phyloP scores from a whole-genome alignment of 2,113 vertebrate genomes.

The Charina bottae region DNA sequence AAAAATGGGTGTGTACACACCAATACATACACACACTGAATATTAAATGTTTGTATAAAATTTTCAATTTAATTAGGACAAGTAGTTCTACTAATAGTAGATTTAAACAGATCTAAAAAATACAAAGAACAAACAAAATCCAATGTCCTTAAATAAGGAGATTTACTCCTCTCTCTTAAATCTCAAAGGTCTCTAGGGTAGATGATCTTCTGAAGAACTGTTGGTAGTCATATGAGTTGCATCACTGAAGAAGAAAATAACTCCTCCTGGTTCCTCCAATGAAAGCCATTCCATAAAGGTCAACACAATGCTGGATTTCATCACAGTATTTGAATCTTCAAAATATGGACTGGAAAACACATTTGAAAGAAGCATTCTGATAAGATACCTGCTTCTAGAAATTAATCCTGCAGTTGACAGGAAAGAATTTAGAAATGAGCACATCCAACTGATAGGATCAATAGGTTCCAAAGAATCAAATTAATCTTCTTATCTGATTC shows the following conservation, averaged over 20 bases:
- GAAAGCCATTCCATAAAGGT: background rate
- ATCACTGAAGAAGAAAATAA: background rate
- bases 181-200: background rate
- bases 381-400: conserved; percentile 35
- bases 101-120: background rate
- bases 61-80: background rate
- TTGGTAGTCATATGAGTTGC: background rate
- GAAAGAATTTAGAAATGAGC: background rate
- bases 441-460: background rate
- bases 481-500: background rate
- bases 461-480: background rate
- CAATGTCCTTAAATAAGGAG: background rate
- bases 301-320: background rate
- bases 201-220: background rate
- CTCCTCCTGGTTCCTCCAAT: background rate
- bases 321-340: background rate
- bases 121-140: background rate
- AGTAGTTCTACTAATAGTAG: background rate
- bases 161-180: background rate
- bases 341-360: background rate
- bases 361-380: conserved; percentile 24
- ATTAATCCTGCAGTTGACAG: conserved; percentile 13
- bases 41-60: background rate
- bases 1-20: background rate
- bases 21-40: background rate